phyloP scores from a whole-genome alignment of 2,888 invertebrate species.

The Oscheius sp. region DNA sequence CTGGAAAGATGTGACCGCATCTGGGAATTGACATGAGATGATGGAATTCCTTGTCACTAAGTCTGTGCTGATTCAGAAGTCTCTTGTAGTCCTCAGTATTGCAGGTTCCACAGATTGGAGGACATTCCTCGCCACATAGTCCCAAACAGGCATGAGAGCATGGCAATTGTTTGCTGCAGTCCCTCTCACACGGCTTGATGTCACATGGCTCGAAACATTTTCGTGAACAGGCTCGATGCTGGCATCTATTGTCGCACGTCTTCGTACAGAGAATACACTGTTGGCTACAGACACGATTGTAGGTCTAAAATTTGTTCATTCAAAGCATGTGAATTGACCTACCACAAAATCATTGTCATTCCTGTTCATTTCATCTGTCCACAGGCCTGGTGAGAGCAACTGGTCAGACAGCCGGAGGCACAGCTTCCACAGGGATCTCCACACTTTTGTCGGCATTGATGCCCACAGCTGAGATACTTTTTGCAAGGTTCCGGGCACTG shows the following conservation, averaged over 20 bases:
- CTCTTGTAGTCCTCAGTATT: neutral
- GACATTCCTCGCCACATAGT: slow-evolving; percentile 82
- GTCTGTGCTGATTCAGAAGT: neutral
- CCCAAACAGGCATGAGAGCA: slow-evolving; percentile 82
- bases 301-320: slow-evolving; percentile 31
- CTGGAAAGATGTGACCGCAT: slow-evolving; percentile 32
- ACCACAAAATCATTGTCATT: neutral
- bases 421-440: slow-evolving; percentile 28
- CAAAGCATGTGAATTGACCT: neutral
- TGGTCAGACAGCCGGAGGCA: neutral
- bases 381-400: slow-evolving; percentile 32
- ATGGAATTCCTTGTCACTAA: slow-evolving; percentile 10
- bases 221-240: slow-evolving; percentile 72
- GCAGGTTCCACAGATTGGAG: slow-evolving; percentile 65
- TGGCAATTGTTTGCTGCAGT: slow-evolving; percentile 72
- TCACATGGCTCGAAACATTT: slow-evolving; percentile 73
- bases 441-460: slow-evolving; percentile 33
- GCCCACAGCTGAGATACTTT: slow-evolving; percentile 27
- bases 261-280: slow-evolving; percentile 73
- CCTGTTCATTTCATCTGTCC: neutral
- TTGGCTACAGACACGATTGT: slow-evolving; percentile 59
- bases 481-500: neutral
- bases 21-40: slow-evolving; percentile 9
- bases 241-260: slow-evolving; percentile 73
- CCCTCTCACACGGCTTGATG: slow-evolving; percentile 73